phyloP scores from a whole-genome alignment of 2,888 invertebrate genomes.

The Pyrgus malvae region DNA sequence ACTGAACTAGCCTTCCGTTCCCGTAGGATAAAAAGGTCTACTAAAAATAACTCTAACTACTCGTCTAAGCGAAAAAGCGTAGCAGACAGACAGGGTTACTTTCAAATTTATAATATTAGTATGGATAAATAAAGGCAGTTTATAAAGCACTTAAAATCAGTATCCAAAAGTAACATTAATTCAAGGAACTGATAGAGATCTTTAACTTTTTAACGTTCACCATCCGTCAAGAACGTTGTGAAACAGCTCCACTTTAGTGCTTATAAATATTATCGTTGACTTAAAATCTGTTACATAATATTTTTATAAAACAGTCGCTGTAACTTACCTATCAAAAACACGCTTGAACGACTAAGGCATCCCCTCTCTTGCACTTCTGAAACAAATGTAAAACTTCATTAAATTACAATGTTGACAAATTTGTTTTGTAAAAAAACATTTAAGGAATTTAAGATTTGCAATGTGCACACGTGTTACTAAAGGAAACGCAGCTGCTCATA shows the following conservation, averaged over 20 bases:
- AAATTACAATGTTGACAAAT: not conserved
- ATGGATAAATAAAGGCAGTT: too few relatives aligned
- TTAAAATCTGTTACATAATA: too few relatives aligned
- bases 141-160: constrained; percentile 8
- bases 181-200: constrained; percentile 46
- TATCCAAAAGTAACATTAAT: constrained; percentile 37
- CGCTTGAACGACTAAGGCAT: constrained; percentile 62
- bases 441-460: not conserved
- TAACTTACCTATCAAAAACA: constrained; percentile 61
- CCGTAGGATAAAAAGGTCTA: too few relatives aligned
- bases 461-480: constrained; percentile 17
- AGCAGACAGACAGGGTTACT: too few relatives aligned
- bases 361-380: constrained; percentile 73
- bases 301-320: too few relatives aligned
- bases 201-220: constrained; percentile 34
- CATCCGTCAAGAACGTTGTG: too few relatives aligned
- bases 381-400: constrained; percentile 49
- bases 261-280: too few relatives aligned
- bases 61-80: too few relatives aligned
- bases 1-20: too few relatives aligned
- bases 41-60: too few relatives aligned
- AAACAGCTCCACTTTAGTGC: too few relatives aligned
- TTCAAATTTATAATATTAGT: too few relatives aligned
- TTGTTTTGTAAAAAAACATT: not conserved
- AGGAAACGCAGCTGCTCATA: constrained; percentile 35